Evolutionary conservation across 2,888 invertebrate genomes (phyloP).

Genomic region (Orchestes rusci): DNA sequence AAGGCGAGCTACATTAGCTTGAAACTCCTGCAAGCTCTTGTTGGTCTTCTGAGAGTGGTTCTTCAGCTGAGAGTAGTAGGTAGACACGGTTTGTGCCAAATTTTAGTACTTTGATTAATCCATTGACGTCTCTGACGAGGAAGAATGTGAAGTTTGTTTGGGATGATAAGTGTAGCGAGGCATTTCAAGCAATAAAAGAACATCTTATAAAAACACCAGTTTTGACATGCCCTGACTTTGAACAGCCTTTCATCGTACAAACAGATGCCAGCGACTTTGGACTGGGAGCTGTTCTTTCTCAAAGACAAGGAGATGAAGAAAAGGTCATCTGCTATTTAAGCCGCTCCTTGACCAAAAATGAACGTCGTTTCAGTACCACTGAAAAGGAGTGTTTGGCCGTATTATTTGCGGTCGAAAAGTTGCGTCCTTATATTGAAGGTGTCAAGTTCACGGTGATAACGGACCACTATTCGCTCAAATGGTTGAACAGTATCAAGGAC

Average conservation of each 20-base stretch:
- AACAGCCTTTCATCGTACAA: constrained; percentile 1
- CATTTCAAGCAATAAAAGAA: constrained; percentile 10
- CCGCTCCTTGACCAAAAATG: constrained; percentile 12
- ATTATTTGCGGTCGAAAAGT: too few species aligned
- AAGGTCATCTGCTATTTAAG: too few species aligned
- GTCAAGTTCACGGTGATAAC: neutral
- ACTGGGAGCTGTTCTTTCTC: too few species aligned
- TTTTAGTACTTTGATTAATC: constrained; percentile 10
- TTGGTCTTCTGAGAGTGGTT: too few species aligned
- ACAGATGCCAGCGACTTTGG: constrained; percentile 3
- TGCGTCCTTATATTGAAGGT: neutral
- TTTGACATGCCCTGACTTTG: constrained; percentile 17
- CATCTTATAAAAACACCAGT: constrained; percentile 16
- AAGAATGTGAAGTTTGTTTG: constrained; percentile 6
- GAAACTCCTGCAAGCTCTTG: too few species aligned
- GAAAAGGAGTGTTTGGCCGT: too few species aligned
- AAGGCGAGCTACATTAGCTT: too few species aligned
- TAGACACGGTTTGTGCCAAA: constrained; percentile 18
- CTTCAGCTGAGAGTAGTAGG: too few species aligned
- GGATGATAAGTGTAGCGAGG: constrained; percentile 4
- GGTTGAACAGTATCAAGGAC: neutral
- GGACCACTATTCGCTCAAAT: neutral
- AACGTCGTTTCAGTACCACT: too few species aligned
- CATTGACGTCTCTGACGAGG: constrained; percentile 2
- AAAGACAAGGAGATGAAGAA: constrained; percentile 16